Evolutionary conservation across 2,888 invertebrate genomes (phyloP).

Genomic region (Omphaloscelis lunosa): DNA sequence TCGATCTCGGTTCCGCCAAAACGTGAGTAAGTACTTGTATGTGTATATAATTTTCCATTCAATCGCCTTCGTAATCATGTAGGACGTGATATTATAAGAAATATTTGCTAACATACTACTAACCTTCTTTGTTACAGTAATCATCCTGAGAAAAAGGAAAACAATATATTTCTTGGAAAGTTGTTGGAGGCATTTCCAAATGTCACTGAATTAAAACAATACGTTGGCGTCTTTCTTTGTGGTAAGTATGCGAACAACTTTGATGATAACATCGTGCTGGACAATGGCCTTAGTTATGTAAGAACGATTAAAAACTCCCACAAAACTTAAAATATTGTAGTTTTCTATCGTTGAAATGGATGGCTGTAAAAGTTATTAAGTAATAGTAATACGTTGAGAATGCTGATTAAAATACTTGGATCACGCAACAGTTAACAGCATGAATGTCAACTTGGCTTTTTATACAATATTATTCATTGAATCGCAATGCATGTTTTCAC

Average conservation of each 20-base stretch:
- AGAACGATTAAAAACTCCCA: constrained; percentile 25
- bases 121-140: constrained; percentile 67
- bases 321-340: constrained; percentile 1
- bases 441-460: not conserved
- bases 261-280: constrained; percentile 24
- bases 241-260: constrained; percentile 74
- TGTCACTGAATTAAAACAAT: constrained; percentile 80
- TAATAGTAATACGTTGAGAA: not conserved
- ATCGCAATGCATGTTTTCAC: not conserved
- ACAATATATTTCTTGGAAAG: constrained; percentile 65
- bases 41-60: constrained; percentile 53
- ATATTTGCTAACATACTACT: constrained; percentile 13
- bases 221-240: constrained; percentile 80
- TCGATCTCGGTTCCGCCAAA: constrained; percentile 81
- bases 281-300: constrained; percentile 41
- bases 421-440: not conserved
- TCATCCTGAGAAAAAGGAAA: constrained; percentile 64
- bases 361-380: not conserved
- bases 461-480: not conserved
- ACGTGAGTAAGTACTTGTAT: constrained; percentile 87
- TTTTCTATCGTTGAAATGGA: constrained; percentile 14
- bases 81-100: not conserved
- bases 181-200: constrained; percentile 72
- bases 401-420: constrained; percentile 6
- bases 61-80: constrained; percentile 19